Conservation (phyloP, 23 tunicate genomes). For the Styela plicata region DNA sequence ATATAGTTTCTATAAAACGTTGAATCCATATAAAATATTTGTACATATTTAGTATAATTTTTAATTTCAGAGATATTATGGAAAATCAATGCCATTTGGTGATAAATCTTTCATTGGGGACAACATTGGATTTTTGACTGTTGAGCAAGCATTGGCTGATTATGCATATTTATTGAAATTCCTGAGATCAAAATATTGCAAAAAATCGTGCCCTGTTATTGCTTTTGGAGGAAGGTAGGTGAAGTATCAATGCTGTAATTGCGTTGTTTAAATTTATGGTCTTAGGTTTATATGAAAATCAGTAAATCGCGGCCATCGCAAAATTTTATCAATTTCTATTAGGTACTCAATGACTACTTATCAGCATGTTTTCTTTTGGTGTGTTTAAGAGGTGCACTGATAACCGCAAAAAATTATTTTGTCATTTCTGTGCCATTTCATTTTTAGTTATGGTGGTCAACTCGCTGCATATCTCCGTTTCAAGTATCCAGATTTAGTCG, state of each 20-base stretch:
- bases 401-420: neutral
- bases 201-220: constrained; percentile 57
- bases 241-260: too few relatives aligned
- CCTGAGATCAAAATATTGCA: constrained; percentile 41
- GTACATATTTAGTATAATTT: too few relatives aligned
- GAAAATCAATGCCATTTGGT: constrained; percentile 89
- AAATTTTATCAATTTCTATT: too few relatives aligned
- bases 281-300: too few relatives aligned
- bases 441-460: constrained; percentile 87
- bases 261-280: too few relatives aligned
- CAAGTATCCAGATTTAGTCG: constrained; percentile 89
- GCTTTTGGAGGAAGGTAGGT: constrained; percentile 96
- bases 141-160: constrained; percentile 97
- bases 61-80: constrained; percentile 86
- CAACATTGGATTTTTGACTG: constrained; percentile 76
- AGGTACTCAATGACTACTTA: too few relatives aligned
- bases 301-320: too few relatives aligned
- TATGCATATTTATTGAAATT: constrained; percentile 65
- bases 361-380: too few relatives aligned
- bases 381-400: too few relatives aligned
- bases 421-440: neutral
- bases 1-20: too few relatives aligned
- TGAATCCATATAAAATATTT: too few relatives aligned
- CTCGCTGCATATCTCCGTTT: constrained; percentile 90
- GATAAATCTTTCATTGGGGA: constrained; percentile 61